phyloP scores from a whole-genome alignment of 2,113 vertebrate genomes.

The Otolemur garnettii region DNA sequence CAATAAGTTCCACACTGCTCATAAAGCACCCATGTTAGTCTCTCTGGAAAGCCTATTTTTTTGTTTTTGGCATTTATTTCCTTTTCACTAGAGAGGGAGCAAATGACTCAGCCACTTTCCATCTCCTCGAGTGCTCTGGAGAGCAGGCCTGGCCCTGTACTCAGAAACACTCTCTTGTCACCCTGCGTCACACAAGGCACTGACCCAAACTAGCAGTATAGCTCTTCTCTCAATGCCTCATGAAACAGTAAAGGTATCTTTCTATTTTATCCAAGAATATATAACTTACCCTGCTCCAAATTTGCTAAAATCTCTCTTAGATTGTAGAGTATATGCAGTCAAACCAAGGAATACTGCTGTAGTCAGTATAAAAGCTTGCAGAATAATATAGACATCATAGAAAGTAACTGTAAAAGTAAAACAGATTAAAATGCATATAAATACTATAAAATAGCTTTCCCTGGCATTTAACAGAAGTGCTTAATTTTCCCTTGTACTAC shows the following conservation, averaged over 20 bases:
- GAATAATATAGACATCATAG: constrained; percentile 92
- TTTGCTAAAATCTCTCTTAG: constrained; percentile 97
- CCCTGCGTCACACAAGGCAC: constrained; percentile 12
- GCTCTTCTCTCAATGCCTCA: neutral
- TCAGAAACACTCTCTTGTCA: neutral
- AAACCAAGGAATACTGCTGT: constrained; percentile 94
- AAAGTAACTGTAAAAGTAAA: constrained; percentile 92
- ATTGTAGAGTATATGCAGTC: constrained; percentile 95
- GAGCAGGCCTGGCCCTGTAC: neutral
- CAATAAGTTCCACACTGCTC: constrained; percentile 25
- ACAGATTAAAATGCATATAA: constrained; percentile 52
- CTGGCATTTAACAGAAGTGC: constrained; percentile 30
- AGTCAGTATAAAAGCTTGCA: constrained; percentile 95
- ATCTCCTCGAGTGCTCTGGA: neutral
- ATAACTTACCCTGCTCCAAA: constrained; percentile 94
- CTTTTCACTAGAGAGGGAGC: constrained; percentile 42
- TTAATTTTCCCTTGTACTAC: neutral
- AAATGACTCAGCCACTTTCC: constrained; percentile 40
- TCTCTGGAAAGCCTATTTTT: neutral
- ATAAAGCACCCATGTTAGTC: neutral
- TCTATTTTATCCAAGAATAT: neutral
- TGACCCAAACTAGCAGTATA: constrained; percentile 4
- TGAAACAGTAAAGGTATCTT: neutral
- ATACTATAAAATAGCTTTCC: constrained; percentile 35
- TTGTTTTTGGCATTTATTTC: neutral